A percentile compares a stretch with the other conserved stretches of the same genome.
phyloP scores from a whole-genome alignment of 2,888 invertebrate genomes.

The Imbricaverruca yamaguchii region DNA sequence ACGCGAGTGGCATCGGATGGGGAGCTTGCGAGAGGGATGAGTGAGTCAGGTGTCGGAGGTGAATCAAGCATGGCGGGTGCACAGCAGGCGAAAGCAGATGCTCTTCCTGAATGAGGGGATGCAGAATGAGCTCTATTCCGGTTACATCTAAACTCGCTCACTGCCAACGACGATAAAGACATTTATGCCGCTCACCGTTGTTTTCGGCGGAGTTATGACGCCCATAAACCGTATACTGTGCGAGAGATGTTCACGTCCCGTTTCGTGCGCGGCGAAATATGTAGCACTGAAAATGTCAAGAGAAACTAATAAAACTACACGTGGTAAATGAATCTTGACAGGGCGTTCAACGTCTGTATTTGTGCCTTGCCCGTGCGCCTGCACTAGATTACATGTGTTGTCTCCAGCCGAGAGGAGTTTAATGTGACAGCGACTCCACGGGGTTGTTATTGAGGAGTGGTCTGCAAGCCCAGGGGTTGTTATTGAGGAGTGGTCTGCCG shows the following conservation, averaged over 20 bases:
- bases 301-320: conserved; percentile 10
- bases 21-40: too few relatives aligned
- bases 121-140: not conserved
- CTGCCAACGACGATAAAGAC: not conserved
- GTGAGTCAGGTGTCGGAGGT: too few relatives aligned
- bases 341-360: conserved; percentile 5
- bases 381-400: conserved; percentile 15
- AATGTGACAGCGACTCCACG: not conserved
- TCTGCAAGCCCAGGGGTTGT: not conserved
- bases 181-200: conserved; percentile 11
- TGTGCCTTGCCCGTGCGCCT: not conserved
- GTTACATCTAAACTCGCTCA: conserved; percentile 21
- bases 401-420: not conserved
- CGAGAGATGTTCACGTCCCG: not conserved
- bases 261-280: not conserved
- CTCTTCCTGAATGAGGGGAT: too few relatives aligned
- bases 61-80: too few relatives aligned
- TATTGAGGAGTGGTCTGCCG: not conserved
- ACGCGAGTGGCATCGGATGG: too few relatives aligned
- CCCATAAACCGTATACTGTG: conserved; percentile 16
- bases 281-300: conserved; percentile 18
- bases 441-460: not conserved
- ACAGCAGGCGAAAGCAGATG: too few relatives aligned
- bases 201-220: conserved; percentile 10
- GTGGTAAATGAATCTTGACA: conserved; percentile 16